A percentile compares a stretch with the other conserved stretches of the same genome.
phyloP scores from a whole-genome alignment of 1,140 invertebrate genomes.

The Pseudomyrmex cubaensis region DNA sequence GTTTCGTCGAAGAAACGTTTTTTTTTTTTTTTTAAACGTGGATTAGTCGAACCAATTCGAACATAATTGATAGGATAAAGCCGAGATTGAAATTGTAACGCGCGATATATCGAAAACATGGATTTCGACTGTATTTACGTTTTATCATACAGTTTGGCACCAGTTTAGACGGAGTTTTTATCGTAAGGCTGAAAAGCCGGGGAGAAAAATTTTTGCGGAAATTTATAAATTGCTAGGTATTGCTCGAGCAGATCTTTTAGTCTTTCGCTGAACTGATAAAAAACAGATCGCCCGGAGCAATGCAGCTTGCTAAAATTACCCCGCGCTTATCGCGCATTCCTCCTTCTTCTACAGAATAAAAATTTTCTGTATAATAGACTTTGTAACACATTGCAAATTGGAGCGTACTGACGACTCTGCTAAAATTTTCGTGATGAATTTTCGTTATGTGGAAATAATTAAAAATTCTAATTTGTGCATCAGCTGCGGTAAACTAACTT shows the following conservation, averaged over 20 bases:
- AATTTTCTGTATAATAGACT: constrained; percentile 59
- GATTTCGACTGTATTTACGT: neutral
- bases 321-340: constrained; percentile 40
- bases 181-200: constrained; percentile 13
- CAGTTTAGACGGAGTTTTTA: neutral
- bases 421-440: constrained; percentile 55
- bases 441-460: constrained; percentile 30
- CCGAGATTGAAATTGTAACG: constrained; percentile 2
- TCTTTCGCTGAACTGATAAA: constrained; percentile 55
- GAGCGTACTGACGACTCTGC: constrained; percentile 38
- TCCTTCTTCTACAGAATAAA: constrained; percentile 43
- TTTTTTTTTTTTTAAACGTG: neutral
- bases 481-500: neutral
- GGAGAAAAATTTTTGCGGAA: constrained; percentile 18
- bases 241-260: constrained; percentile 32
- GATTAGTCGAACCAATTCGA: neutral
- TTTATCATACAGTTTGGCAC: constrained; percentile 1
- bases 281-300: constrained; percentile 49
- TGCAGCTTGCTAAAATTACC: constrained; percentile 59
- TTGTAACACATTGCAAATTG: constrained; percentile 56
- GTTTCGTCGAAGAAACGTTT: constrained; percentile 3
- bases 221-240: constrained; percentile 54
- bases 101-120: neutral
- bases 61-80: neutral
- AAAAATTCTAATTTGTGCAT: constrained; percentile 53